A percentile compares a stretch with the other conserved stretches of the same genome.
Conservation (phyloP, 2,797 vertebrate species). For the Brotogeris chrysoptera region DNA sequence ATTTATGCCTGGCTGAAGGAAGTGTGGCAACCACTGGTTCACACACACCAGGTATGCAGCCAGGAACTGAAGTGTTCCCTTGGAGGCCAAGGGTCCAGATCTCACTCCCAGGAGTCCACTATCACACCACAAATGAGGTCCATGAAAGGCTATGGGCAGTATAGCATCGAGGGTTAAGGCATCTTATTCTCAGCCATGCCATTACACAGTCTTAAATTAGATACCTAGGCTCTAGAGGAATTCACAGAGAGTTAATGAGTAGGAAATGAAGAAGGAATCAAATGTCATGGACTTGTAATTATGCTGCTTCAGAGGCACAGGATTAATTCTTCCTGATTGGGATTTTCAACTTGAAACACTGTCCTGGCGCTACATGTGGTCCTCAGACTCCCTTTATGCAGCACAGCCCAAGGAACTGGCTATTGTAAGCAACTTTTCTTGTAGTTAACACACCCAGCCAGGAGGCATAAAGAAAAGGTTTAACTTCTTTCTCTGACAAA, state of each 20-base stretch:
- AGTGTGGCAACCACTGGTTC: neutral
- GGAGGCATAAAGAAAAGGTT: neutral
- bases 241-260: neutral
- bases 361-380: neutral
- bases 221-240: neutral
- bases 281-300: neutral
- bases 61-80: neutral
- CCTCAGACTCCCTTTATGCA: neutral
- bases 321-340: neutral
- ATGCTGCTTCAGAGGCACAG: neutral
- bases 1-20: neutral
- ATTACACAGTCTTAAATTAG: neutral
- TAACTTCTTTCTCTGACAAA: neutral
- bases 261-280: neutral
- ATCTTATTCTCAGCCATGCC: neutral
- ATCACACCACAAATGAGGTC: neutral
- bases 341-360: neutral
- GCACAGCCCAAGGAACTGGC: neutral
- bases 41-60: rapidly evolving
- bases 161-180: neutral
- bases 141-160: neutral
- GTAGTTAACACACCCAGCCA: neutral
- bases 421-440: neutral
- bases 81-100: neutral
- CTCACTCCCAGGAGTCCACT: neutral